Conservation (phyloP, 2,797 vertebrate species). For the Takifugu ocellatus region DNA sequence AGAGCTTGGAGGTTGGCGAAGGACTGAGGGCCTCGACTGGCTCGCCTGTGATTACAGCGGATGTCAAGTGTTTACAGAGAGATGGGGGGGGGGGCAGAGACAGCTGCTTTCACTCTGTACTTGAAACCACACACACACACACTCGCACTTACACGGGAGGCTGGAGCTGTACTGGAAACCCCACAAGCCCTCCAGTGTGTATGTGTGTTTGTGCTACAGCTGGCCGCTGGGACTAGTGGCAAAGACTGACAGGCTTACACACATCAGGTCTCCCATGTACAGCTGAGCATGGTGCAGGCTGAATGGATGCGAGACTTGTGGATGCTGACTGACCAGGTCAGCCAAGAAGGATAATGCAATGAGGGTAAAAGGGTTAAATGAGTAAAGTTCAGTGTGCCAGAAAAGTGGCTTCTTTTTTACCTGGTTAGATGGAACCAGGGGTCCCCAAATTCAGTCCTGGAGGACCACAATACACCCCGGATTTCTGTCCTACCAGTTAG, state of each 20-base stretch:
- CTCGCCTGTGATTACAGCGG: slow-evolving; percentile 73
- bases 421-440: no score
- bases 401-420: no score
- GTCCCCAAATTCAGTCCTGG: no score
- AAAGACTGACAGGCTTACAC: slow-evolving; percentile 61
- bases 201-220: slow-evolving; percentile 63
- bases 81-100: slow-evolving; percentile 44
- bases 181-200: slow-evolving; percentile 68
- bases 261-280: slow-evolving; percentile 45
- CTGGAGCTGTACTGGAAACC: slow-evolving; percentile 63
- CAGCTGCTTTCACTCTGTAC: slow-evolving; percentile 76
- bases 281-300: slow-evolving; percentile 37
- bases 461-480: no score
- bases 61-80: slow-evolving; percentile 72
- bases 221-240: slow-evolving; percentile 63
- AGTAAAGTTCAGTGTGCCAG: no score
- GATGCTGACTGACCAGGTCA: slow-evolving; percentile 26
- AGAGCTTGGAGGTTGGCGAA: slow-evolving; percentile 60
- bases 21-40: slow-evolving; percentile 58
- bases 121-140: slow-evolving; percentile 61
- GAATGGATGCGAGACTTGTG: slow-evolving; percentile 26
- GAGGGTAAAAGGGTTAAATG: no score
- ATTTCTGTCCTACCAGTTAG: no score
- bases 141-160: slow-evolving; percentile 51
- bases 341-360: background rate